A percentile compares a stretch with the other conserved stretches of the same genome.
Conservation (phyloP, 2,113 vertebrate genomes). For the Neodontobutis hainanensis region DNA sequence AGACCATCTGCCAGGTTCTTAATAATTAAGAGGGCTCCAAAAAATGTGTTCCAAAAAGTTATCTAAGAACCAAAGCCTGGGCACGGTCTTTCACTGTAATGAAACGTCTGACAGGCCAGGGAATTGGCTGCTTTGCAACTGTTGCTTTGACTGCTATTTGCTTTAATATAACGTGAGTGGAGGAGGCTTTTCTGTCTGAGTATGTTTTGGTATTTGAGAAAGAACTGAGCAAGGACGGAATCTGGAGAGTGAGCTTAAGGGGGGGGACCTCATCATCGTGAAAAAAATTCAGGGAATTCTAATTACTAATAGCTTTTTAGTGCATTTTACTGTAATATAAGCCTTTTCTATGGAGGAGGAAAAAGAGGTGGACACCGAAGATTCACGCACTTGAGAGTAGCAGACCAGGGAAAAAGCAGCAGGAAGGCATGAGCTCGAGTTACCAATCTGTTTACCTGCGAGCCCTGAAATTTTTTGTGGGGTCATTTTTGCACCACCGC, state of each 20-base stretch:
- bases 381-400: neutral
- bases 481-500: conserved; percentile 35
- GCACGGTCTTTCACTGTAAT: conserved; percentile 42
- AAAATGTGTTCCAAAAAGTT: conserved; percentile 50
- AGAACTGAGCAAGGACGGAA: neutral
- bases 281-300: neutral
- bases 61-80: conserved; percentile 44
- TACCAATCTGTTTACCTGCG: conserved; percentile 47
- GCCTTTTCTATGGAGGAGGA: neutral
- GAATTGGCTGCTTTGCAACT: conserved; percentile 6
- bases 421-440: conserved; percentile 16
- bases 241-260: neutral
- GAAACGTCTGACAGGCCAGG: conserved; percentile 44
- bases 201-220: neutral
- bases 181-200: conserved; percentile 7
- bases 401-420: conserved; percentile 13
- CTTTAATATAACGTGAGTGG: neutral
- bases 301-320: neutral
- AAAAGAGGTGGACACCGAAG: neutral
- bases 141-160: conserved; percentile 3
- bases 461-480: conserved; percentile 17
- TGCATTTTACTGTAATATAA: neutral
- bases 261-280: neutral
- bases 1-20: conserved; percentile 47
- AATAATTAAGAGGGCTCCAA: conserved; percentile 53